These are phyloP conservation scores for Reticulitermes speratus DNA, from an alignment of 1,140 invertebrate species.

Conservation along the genomic window DNA sequence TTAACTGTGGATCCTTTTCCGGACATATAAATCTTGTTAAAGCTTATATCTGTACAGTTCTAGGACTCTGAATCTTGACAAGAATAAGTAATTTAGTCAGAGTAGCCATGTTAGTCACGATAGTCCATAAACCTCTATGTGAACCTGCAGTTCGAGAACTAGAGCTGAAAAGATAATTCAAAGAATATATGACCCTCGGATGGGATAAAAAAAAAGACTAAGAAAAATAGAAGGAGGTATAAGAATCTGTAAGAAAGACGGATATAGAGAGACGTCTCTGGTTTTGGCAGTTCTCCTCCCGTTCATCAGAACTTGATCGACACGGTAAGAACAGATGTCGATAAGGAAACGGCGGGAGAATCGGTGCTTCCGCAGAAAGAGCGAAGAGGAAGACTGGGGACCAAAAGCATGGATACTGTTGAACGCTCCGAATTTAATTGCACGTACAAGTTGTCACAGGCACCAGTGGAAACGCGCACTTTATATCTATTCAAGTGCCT, in stretches of 20 bases:
- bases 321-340: not conserved
- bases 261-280: not conserved
- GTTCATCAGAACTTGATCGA: not conserved
- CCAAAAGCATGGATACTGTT: too few species aligned
- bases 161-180: not conserved
- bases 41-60: too few species aligned
- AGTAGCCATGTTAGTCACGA: not conserved
- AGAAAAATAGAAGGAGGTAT: not conserved
- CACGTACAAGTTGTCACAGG: too few species aligned
- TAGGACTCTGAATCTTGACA: not conserved
- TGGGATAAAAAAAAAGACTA: too few species aligned
- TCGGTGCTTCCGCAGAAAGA: too few species aligned
- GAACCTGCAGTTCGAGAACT: not conserved
- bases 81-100: not conserved
- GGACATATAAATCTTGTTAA: too few species aligned
- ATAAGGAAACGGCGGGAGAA: not conserved
- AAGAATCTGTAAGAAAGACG: not conserved
- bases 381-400: too few species aligned
- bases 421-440: too few species aligned
- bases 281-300: not conserved
- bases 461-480: too few species aligned
- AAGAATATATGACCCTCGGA: not conserved
- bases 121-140: slow-evolving; percentile 23
- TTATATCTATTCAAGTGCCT: too few species aligned
- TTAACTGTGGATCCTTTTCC: too few species aligned